Conservation (phyloP, 2,888 invertebrate genomes). For the Argyresthia goedartella region DNA sequence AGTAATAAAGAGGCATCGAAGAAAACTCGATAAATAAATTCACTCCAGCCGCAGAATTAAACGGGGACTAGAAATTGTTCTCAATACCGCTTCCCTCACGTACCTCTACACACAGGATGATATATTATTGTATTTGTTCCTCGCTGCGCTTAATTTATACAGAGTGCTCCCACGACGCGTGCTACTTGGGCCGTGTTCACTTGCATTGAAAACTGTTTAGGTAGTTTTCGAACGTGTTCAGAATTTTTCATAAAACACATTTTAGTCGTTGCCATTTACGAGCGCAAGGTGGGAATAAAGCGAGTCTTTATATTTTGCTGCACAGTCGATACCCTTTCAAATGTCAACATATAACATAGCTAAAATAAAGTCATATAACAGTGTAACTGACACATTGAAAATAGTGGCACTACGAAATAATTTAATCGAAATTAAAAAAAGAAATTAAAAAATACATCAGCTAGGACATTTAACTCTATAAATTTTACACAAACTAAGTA, state of each 20-base stretch:
- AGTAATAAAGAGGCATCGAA: neutral
- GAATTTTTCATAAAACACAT: neutral
- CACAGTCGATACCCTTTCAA: no score
- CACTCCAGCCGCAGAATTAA: conserved; percentile 8
- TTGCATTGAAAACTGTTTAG: conserved; percentile 1
- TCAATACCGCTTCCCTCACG: conserved; percentile 26
- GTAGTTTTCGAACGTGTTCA: neutral
- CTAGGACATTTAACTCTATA: no score
- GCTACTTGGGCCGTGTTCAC: neutral
- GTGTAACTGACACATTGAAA: no score
- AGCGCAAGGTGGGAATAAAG: neutral
- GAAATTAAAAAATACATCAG: no score
- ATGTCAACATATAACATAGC: no score
- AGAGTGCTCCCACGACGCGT: conserved; percentile 17
- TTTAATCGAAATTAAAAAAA: no score
- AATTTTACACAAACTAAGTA: no score
- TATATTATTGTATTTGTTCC: conserved; percentile 50
- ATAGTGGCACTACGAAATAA: no score
- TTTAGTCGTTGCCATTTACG: no score
- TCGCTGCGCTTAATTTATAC: conserved; percentile 48
- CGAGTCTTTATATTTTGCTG: neutral
- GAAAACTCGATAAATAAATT: neutral
- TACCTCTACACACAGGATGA: conserved; percentile 35
- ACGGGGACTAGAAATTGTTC: conserved; percentile 9
- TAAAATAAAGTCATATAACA: no score